Conservation (phyloP, 2,888 invertebrate genomes). For the Noctua comes region DNA sequence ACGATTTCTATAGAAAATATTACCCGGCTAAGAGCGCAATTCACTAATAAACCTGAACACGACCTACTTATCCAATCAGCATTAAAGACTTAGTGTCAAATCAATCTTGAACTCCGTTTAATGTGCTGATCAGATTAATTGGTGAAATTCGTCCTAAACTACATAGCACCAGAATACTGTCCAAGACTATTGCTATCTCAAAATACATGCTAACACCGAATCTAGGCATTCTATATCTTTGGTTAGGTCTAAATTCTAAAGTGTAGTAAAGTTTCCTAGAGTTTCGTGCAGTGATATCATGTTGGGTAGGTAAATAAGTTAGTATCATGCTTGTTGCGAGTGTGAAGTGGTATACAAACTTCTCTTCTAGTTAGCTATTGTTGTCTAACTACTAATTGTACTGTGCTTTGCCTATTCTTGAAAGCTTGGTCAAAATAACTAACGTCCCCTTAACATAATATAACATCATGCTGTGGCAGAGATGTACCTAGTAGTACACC, state of each 20-base stretch:
- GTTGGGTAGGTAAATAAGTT: slow-evolving; percentile 45
- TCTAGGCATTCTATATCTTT: not conserved
- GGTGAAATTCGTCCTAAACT: not conserved
- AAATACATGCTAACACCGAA: not conserved
- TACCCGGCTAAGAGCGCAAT: not conserved
- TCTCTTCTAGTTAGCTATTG: not conserved
- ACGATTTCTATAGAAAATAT: not conserved
- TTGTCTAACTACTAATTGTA: not conserved
- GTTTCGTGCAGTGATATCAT: slow-evolving; percentile 46
- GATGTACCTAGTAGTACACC: not conserved
- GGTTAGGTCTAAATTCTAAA: slow-evolving; percentile 21
- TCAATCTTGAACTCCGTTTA: not conserved
- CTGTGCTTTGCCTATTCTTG: not conserved
- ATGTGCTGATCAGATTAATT: not conserved
- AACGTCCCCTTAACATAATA: not conserved
- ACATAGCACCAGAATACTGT: not conserved
- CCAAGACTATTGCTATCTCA: not conserved
- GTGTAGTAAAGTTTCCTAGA: slow-evolving; percentile 32
- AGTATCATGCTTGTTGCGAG: slow-evolving; percentile 26
- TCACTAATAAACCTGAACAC: too few relatives aligned
- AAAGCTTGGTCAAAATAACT: not conserved
- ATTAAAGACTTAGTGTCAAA: too few relatives aligned
- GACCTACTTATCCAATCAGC: too few relatives aligned
- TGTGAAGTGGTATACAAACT: slow-evolving; percentile 4
- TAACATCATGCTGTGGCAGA: not conserved